Conservation (phyloP, 2,113 vertebrate genomes). For the Redunca redunca region DNA sequence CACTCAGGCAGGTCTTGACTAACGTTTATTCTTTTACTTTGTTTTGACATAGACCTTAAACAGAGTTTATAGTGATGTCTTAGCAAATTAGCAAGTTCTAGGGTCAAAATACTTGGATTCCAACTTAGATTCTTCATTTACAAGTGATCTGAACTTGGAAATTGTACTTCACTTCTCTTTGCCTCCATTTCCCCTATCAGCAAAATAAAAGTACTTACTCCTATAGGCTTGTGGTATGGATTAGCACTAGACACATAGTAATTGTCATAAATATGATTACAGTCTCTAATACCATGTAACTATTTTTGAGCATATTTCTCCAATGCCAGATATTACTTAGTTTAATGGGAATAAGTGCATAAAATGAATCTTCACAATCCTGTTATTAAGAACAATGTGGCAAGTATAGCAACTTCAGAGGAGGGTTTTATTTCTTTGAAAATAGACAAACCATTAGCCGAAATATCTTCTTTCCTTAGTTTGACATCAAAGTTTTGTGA, state of each 20-base stretch:
- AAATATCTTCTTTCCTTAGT: background rate
- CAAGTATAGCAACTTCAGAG: background rate
- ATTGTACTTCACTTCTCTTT: background rate
- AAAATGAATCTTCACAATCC: background rate
- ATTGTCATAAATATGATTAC: background rate
- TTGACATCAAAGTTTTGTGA: background rate
- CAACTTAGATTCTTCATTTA: background rate
- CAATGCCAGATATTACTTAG: background rate
- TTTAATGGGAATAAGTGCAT: background rate
- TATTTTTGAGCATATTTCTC: background rate
- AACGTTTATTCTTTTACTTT: background rate
- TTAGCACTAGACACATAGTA: background rate
- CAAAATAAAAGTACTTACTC: background rate
- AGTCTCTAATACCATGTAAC: background rate
- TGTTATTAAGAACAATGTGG: background rate
- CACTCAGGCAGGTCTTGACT: background rate
- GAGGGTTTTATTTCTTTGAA: background rate
- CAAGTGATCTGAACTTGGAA: background rate
- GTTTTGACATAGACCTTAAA: background rate
- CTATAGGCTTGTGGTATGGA: background rate
- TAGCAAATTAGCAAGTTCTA: background rate
- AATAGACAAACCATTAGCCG: background rate
- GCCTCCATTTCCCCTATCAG: background rate
- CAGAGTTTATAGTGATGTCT: background rate
- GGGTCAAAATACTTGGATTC: background rate